A percentile compares a stretch with the other conserved stretches of the same genome.
These are phyloP conservation scores for Leucophenga maculata DNA, from an alignment of 2,888 invertebrate genomes.

Conservation along the genomic window DNA sequence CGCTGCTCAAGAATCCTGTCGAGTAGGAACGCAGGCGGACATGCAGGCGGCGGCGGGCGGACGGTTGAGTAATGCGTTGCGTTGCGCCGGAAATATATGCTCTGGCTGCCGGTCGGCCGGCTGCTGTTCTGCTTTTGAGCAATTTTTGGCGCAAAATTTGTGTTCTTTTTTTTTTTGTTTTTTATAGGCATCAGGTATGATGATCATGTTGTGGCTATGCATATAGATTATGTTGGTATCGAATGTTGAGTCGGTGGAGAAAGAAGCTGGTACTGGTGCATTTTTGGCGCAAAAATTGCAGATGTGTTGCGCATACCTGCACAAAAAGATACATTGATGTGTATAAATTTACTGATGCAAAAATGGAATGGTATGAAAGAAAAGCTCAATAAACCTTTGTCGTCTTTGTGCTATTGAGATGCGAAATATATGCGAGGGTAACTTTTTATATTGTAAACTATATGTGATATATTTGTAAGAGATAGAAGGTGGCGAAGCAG, in stretches of 20 bases:
- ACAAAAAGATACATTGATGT: not conserved
- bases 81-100: not conserved
- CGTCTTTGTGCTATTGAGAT: slow-evolving; percentile 31
- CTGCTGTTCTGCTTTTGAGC: slow-evolving; percentile 55
- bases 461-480: too few relatives aligned
- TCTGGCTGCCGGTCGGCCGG: slow-evolving; percentile 26
- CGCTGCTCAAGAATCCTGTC: too few relatives aligned
- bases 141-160: slow-evolving; percentile 57
- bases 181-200: slow-evolving; percentile 56
- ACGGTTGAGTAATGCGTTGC: not conserved
- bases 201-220: slow-evolving; percentile 17
- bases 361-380: slow-evolving; percentile 15
- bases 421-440: slow-evolving; percentile 35
- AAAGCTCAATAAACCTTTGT: too few relatives aligned
- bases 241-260: slow-evolving; percentile 34
- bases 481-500: too few relatives aligned
- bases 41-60: not conserved
- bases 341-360: not conserved
- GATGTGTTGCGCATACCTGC: slow-evolving; percentile 44
- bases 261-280: slow-evolving; percentile 45
- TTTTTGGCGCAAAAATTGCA: slow-evolving; percentile 59
- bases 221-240: slow-evolving; percentile 25
- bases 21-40: not conserved
- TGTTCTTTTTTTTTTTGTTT: slow-evolving; percentile 39
- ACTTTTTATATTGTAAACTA: too few relatives aligned